Percentiles rank a stretch among this genome's conserved stretches.
These are phyloP conservation scores for Plebejus melissa DNA, from an alignment of 2,888 invertebrate species.

Conservation along the genomic window DNA sequence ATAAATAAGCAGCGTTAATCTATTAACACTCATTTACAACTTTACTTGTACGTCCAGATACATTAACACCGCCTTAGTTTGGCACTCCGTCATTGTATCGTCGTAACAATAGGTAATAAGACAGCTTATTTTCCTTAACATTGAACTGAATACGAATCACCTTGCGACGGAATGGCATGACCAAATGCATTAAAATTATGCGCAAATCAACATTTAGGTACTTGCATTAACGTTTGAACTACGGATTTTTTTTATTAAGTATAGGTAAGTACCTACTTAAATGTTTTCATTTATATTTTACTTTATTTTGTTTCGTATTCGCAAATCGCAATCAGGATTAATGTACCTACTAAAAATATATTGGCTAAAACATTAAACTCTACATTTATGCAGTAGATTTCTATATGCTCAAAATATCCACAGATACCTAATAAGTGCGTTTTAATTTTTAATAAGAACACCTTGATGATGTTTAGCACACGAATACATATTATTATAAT, in stretches of 20 bases:
- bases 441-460: too few species aligned
- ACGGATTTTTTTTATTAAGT: not conserved
- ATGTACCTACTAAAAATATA: too few species aligned
- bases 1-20: conserved; percentile 1
- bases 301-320: not conserved
- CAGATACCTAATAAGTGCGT: too few species aligned
- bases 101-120: not conserved
- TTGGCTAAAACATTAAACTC: too few species aligned
- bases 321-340: too few species aligned
- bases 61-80: conserved; percentile 2
- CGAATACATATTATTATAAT: too few species aligned
- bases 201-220: not conserved
- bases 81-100: not conserved
- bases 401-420: too few species aligned
- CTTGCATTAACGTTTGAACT: not conserved
- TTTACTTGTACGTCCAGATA: not conserved
- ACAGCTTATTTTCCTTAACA: not conserved
- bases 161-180: not conserved
- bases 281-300: too few species aligned
- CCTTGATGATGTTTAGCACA: too few species aligned
- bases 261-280: too few species aligned
- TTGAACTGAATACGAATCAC: conserved; percentile 11
- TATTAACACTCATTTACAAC: not conserved
- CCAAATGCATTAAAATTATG: not conserved
- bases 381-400: too few species aligned